Base-by-base conservation (phyloP, 64 coral and sea anemone species). In the Pocillopora damicornis region DNA sequence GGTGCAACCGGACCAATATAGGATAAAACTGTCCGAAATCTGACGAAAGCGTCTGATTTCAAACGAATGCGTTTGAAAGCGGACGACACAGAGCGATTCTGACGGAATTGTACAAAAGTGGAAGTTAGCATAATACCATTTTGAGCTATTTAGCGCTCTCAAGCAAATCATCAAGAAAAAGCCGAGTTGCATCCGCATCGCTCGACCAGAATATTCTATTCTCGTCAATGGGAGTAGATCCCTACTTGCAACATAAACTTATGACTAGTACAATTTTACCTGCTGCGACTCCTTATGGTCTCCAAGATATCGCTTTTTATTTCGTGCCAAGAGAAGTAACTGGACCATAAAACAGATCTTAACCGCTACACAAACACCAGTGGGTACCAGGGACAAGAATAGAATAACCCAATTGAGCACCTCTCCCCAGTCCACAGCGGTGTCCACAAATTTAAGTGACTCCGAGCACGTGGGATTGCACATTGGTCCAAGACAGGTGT, bases 381-480 rank as follows among this genome's bases (percentile, higher is more conserved):
- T 85, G 9, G 42, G 35, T 56, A 85, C 35, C 81, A 85, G 65
- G 11, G 64, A 72, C 63, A 85, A 14, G 26, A 56, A 71, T n/a
- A 71, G 10, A 9, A 85, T 63, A 18, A 85, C 61, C 11, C 65
- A 37, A 22, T 71, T 72, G 37, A 85, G 66, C 5, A 26, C 63
- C 37, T 57, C 64, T 37, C 65, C 68, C 81, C 81, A 85, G 20
- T 85, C 63, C 18, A 22, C 65, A 18, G 81, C 81, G 6, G 81
- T 57, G 64, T 85, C 81, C n/a, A 85, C 81, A 57, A 85, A 85
- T 18, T 0, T 67, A 7, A 85, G 65, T 22, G 14, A 15, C 2
- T 85, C 81, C 2, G 81, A 65, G 22, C 81, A 85, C 81, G 64
- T 85, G 37, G 81, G 81, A 85, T 85, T 85, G 38, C 81, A 85